phyloP scores from a whole-genome alignment of 2,888 invertebrate species.

The Galerucella nymphaeae region DNA sequence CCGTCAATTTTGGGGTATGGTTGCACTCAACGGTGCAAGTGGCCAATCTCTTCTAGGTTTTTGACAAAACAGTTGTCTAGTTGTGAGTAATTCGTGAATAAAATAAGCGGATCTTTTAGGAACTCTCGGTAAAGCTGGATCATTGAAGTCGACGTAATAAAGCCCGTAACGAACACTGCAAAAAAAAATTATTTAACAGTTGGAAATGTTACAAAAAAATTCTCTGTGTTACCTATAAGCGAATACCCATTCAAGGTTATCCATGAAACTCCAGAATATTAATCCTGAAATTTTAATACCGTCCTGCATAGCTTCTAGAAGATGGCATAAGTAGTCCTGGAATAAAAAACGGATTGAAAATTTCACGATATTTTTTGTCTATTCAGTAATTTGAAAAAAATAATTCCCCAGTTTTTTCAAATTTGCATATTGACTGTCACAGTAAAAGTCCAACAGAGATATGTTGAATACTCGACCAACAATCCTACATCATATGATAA shows the following conservation, averaged over 20 bases:
- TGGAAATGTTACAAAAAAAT: no score
- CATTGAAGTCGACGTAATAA: conserved; percentile 73
- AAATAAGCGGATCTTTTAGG: conserved; percentile 72
- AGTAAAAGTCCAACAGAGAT: no score
- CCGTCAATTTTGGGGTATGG: not conserved
- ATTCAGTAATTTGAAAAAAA: no score
- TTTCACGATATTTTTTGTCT: no score
- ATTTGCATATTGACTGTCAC: no score
- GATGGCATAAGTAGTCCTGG: conserved; percentile 62
- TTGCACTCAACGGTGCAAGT: not conserved
- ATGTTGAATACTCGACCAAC: no score
- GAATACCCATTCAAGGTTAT: conserved; percentile 65
- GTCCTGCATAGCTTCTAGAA: conserved; percentile 60
- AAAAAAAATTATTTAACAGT: conserved; percentile 11
- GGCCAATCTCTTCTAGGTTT: conserved; percentile 42
- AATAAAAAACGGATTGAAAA: not conserved
- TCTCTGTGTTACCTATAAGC: conserved; percentile 55
- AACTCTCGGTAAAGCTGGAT: conserved; percentile 69
- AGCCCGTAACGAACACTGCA: conserved; percentile 68
- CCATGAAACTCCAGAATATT: conserved; percentile 55
- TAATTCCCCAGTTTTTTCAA: no score
- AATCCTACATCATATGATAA: no score
- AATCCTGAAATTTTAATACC: conserved; percentile 61
- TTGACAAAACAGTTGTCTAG: conserved; percentile 35
- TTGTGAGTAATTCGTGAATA: conserved; percentile 67